Base-by-base conservation (phyloP, 2,113 vertebrate genomes). In the Scartelaos histophorus region DNA sequence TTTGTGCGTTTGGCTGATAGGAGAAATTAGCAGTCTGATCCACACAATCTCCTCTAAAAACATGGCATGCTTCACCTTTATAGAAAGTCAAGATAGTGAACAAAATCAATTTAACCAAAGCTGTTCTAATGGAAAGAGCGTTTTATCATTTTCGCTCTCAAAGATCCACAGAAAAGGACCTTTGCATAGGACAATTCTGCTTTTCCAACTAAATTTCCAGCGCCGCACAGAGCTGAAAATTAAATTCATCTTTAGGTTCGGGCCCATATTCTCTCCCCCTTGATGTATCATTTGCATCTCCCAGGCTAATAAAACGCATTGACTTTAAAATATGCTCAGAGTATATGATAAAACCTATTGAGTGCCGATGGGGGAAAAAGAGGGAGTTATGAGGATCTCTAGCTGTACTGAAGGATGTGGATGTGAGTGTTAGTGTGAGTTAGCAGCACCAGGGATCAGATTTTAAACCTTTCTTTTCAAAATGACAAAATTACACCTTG, bases 261-360 rank as follows among this genome's bases (percentile, higher is more conserved):
- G 13, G n/a, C 38, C 1, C 51, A 43, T 53, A 34, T 34, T 73
- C 53, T 24, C 3, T 34, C 34, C 24, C 22, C n/a, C 24, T 25
- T 65, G 74, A 73, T 78, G 69, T 74, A 38, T 66, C 35, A 90
- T 85, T 79, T 76, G 70, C 71, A 82, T 85, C 73, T 51, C 25
- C 43, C 68, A 38, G 54, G 68, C 57, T 60, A 34, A 49, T 73
- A 72, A 67, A 43, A 60, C 13, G 57, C 45, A 77, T 64, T 58
- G 24, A 10, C 73, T 79, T 76, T 69, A 76, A 64, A 51, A 62
- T 46, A 68, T 13, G 65, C 56, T 61, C 57, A 1, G 24, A 47
- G 70, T 73, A 38, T 67, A 75, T 25, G 54, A 67, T 43, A 64
- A 70, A 81, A 57, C 60, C 25, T 24, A 38, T 57, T 1, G n/a